Conservation (phyloP, 2,113 vertebrate species). For the Odobenus rosmarus region DNA sequence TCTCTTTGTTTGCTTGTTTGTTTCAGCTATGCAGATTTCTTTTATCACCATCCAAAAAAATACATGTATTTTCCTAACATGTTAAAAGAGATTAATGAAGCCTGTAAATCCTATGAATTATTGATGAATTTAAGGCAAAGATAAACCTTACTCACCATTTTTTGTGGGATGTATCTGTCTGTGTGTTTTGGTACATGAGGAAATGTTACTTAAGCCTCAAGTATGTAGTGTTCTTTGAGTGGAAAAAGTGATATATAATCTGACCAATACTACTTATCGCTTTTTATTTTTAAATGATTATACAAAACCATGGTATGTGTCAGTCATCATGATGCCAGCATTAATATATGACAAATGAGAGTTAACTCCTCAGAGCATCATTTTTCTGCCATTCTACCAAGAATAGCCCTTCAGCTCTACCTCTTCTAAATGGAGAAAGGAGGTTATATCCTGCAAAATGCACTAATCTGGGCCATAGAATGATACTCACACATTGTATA, state of each 20-base stretch:
- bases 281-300: slow-evolving; percentile 32
- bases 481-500: background rate
- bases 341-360: background rate
- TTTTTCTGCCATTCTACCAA: background rate
- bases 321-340: background rate
- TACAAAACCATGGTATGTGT: background rate
- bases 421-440: background rate
- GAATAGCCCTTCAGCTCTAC: background rate
- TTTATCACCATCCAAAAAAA: background rate
- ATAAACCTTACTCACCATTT: background rate
- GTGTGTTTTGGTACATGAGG: background rate
- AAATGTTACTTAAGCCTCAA: background rate
- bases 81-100: slow-evolving; percentile 38
- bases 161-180: background rate
- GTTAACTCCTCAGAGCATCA: background rate
- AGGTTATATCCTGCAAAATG: background rate
- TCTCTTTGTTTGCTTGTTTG: background rate
- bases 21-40: background rate
- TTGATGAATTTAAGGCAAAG: slow-evolving; percentile 6
- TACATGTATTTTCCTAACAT: background rate
- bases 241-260: background rate
- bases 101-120: background rate
- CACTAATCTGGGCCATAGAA: background rate
- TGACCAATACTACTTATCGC: background rate
- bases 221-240: background rate